Percentiles rank a stretch among this genome's conserved stretches.
phyloP scores from a whole-genome alignment of 2,113 vertebrate genomes.

The Machaerirhynchus nigripectus region DNA sequence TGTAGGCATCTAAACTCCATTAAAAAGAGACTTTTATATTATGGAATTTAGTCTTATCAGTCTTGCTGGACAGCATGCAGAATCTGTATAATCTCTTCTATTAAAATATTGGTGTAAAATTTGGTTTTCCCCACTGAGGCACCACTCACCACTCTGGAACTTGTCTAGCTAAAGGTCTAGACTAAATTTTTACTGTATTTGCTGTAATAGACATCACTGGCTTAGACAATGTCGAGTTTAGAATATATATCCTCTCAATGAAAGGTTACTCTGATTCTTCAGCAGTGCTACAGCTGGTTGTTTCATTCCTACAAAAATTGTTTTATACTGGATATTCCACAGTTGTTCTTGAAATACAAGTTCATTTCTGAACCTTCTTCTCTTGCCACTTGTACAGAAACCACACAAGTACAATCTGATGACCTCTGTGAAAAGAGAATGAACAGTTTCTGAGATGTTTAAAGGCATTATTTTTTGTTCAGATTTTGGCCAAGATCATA shows the following conservation, averaged over 20 bases:
- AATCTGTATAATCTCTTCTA: not conserved
- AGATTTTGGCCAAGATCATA: not conserved
- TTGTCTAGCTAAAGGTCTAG: not conserved
- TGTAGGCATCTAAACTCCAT: not conserved
- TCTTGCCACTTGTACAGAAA: accelerated
- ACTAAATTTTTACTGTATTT: not conserved
- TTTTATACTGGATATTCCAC: not conserved
- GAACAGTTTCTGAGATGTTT: not conserved
- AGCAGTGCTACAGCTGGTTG: not conserved
- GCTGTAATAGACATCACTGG: not conserved
- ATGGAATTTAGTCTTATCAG: not conserved
- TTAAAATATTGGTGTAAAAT: not conserved
- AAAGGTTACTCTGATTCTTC: not conserved
- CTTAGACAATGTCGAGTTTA: accelerated
- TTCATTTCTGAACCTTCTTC: not conserved
- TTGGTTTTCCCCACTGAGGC: not conserved
- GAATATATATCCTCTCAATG: not conserved
- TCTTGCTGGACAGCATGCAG: not conserved
- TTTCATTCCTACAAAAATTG: not conserved
- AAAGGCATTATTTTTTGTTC: not conserved
- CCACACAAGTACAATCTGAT: not conserved
- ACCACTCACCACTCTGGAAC: not conserved
- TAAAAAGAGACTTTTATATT: not conserved
- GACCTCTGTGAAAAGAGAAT: not conserved
- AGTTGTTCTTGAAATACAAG: not conserved